Conservation (phyloP, 2,797 vertebrate genomes). For the Luscinia megarhynchos region DNA sequence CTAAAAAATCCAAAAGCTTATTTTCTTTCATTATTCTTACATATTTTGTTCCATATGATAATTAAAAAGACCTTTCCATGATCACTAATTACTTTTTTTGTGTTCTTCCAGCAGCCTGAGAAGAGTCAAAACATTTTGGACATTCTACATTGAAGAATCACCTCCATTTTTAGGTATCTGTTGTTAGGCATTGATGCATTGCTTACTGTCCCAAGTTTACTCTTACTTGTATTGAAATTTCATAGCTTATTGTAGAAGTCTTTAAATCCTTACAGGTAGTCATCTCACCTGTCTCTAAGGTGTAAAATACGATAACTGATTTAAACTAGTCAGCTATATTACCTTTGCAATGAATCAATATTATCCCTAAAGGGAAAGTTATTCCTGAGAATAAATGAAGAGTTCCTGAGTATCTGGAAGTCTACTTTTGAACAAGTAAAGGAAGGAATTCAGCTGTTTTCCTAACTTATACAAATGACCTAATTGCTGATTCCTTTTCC, state of each 20-base stretch:
- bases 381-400: neutral
- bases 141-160: neutral
- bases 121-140: neutral
- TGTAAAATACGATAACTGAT: neutral
- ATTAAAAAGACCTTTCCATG: neutral
- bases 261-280: neutral
- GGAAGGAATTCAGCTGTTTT: neutral
- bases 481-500: neutral
- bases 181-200: neutral
- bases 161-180: neutral
- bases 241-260: neutral
- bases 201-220: rapidly evolving
- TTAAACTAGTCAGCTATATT: neutral
- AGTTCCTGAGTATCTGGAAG: neutral
- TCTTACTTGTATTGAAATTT: neutral
- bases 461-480: neutral
- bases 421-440: neutral
- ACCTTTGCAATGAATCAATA: rapidly evolving
- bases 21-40: neutral
- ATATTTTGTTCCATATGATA: neutral
- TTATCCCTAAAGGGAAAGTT: neutral
- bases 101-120: neutral
- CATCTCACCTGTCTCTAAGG: neutral
- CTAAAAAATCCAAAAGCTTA: neutral
- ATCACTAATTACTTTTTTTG: neutral